Evolutionary conservation across 1,140 invertebrate species (phyloP).

Genomic region (Bombus confusus): DNA sequence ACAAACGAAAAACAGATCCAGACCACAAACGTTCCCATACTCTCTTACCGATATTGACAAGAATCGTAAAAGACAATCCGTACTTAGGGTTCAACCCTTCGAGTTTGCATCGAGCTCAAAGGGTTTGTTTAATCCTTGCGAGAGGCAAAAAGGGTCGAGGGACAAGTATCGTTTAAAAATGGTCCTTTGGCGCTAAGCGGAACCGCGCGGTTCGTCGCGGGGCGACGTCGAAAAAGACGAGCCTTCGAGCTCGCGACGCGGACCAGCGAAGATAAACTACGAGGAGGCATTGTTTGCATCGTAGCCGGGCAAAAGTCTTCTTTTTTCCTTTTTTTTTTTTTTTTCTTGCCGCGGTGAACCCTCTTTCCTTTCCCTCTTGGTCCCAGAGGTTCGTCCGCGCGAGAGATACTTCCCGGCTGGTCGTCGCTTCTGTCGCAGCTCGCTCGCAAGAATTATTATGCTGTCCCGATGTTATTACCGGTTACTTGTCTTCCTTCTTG

Average conservation of each 20-base stretch:
- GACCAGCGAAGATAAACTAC: constrained; percentile 15
- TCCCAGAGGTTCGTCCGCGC: neutral
- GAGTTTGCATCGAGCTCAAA: neutral
- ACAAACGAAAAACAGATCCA: neutral
- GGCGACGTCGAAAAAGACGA: constrained; percentile 6
- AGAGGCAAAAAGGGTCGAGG: neutral
- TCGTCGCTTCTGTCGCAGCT: constrained; percentile 29
- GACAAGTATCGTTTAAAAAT: neutral
- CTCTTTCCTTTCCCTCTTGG: neutral
- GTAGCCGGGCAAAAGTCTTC: neutral
- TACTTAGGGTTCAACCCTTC: neutral
- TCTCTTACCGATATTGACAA: no score
- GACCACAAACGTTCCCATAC: neutral
- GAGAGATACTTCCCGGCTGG: constrained; percentile 43
- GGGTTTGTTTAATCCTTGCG: neutral
- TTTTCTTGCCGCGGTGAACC: neutral
- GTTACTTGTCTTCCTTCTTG: constrained; percentile 16
- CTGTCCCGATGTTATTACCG: constrained; percentile 47
- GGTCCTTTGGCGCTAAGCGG: neutral
- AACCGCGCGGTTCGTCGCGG: neutral
- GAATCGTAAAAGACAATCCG: neutral
- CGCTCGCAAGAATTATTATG: constrained; percentile 46
- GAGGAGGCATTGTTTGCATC: constrained; percentile 63
- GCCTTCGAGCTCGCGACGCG: neutral
- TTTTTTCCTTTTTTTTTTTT: no score